Evolutionary conservation across 2,797 vertebrate genomes (phyloP).

Genomic region (Cuculus canorus): DNA sequence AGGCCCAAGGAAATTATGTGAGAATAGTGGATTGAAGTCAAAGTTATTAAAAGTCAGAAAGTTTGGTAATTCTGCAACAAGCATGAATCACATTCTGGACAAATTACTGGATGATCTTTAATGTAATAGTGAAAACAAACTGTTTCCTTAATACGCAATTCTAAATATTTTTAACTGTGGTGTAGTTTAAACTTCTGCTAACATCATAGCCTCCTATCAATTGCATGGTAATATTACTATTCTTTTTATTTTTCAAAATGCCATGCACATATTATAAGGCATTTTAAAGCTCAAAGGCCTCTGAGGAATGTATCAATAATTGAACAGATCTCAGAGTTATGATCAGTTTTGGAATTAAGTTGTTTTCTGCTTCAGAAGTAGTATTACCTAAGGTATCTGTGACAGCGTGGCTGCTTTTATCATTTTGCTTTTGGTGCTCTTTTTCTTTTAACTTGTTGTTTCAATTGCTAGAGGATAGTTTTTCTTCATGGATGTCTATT

Average conservation of each 20-base stretch:
- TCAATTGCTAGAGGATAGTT: not conserved
- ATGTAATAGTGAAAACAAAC: not conserved
- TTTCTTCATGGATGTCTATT: constrained; percentile 37
- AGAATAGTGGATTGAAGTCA: constrained; percentile 58
- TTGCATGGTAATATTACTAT: not conserved
- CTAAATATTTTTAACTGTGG: not conserved
- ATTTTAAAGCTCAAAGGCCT: constrained; percentile 44
- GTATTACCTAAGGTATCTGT: not conserved
- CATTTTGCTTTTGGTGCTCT: constrained; percentile 2
- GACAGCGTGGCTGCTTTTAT: not conserved
- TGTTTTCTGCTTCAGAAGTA: not conserved
- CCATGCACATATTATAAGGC: not conserved
- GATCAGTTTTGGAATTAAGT: constrained; percentile 28
- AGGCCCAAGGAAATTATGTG: constrained; percentile 64
- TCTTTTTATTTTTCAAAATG: constrained; percentile 31
- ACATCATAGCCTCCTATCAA: not conserved
- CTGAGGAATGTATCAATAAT: constrained; percentile 18
- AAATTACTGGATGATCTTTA: not conserved
- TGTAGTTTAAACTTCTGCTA: constrained; percentile 18
- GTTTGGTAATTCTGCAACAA: constrained; percentile 67
- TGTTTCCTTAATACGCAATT: not conserved
- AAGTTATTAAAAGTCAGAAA: constrained; percentile 81
- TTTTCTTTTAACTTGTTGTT: not conserved
- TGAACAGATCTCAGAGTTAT: constrained; percentile 7
- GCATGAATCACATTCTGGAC: not conserved